Percentiles rank a stretch among this genome's conserved stretches.
These are phyloP conservation scores for Empidonax alnorum DNA, from an alignment of 2,113 vertebrate genomes.

Conservation along the genomic window DNA sequence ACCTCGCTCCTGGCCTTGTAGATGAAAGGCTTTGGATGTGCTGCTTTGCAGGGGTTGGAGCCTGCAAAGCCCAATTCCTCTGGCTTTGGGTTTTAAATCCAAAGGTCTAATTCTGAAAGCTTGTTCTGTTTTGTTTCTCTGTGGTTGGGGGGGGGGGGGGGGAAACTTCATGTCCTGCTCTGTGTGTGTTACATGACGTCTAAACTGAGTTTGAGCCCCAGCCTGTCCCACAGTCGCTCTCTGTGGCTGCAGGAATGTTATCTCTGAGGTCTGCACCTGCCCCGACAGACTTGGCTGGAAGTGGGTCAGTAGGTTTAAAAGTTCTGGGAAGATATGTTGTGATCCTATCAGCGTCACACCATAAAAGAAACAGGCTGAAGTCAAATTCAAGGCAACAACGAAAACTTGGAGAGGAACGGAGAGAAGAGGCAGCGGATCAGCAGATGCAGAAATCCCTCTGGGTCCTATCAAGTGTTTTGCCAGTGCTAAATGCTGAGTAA, in stretches of 20 bases:
- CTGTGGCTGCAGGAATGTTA: constrained; percentile 33
- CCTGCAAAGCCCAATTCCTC: neutral
- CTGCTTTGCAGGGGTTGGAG: neutral
- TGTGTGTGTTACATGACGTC: neutral
- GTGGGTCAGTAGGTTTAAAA: constrained; percentile 60
- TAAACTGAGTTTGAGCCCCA: neutral
- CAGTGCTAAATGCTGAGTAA: constrained; percentile 35
- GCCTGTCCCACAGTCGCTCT: neutral
- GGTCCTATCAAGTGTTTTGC: constrained; percentile 45
- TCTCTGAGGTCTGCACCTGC: constrained; percentile 41
- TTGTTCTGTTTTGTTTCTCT: neutral
- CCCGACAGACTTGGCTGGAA: constrained; percentile 38
- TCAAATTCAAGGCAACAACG: constrained; percentile 25
- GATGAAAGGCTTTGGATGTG: neutral
- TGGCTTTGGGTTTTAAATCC: neutral
- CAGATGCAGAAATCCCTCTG: constrained; percentile 40
- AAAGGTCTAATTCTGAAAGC: neutral
- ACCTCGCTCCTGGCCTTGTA: neutral
- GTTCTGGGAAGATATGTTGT: constrained; percentile 12
- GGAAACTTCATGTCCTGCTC: neutral
- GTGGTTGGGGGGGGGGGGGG: neutral
- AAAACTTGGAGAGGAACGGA: constrained; percentile 49
- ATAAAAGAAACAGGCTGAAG: constrained; percentile 2
- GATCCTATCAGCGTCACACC: neutral
- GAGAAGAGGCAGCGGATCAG: neutral